Conservation (phyloP, 1,140 invertebrate genomes). For the Microvelia longipes region DNA sequence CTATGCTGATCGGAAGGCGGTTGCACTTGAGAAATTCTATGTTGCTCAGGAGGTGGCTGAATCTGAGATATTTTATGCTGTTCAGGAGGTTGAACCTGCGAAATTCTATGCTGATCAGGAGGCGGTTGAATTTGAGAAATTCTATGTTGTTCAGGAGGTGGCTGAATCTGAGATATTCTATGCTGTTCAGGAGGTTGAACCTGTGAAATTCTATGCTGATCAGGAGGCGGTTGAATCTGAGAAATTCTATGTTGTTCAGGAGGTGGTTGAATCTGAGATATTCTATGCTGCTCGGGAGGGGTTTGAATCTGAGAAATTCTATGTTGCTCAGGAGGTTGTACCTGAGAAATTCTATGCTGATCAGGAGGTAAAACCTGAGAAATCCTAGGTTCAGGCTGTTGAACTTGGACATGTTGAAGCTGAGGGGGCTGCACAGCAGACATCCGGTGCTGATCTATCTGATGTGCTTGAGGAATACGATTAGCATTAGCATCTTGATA, state of each 20-base stretch:
- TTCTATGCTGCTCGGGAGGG: neutral
- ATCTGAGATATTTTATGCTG: neutral
- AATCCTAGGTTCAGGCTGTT: neutral
- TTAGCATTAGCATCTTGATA: neutral
- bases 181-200: neutral
- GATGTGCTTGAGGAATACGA: neutral
- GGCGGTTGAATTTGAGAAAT: slow-evolving; percentile 7
- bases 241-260: slow-evolving; percentile 6
- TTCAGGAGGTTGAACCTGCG: slow-evolving; percentile 3
- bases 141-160: slow-evolving; percentile 3
- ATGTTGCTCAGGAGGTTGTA: neutral
- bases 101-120: slow-evolving; percentile 6
- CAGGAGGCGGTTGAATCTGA: slow-evolving; percentile 2
- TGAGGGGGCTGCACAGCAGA: neutral
- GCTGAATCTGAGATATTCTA: neutral
- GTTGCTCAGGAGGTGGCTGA: neutral
- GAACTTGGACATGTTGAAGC: slow-evolving; percentile 4
- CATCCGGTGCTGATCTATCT: slow-evolving; percentile 1
- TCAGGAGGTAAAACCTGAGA: neutral
- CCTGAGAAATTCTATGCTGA: slow-evolving; percentile 7
- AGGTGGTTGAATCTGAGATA: neutral
- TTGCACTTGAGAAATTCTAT: slow-evolving; percentile 5
- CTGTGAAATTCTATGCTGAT: neutral
- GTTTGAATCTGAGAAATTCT: slow-evolving; percentile 6
- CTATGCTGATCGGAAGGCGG: slow-evolving; percentile 1